Percentiles rank a stretch among this genome's conserved stretches.
Conservation (phyloP, 2,113 vertebrate genomes). For the Lophura nycthemera region DNA sequence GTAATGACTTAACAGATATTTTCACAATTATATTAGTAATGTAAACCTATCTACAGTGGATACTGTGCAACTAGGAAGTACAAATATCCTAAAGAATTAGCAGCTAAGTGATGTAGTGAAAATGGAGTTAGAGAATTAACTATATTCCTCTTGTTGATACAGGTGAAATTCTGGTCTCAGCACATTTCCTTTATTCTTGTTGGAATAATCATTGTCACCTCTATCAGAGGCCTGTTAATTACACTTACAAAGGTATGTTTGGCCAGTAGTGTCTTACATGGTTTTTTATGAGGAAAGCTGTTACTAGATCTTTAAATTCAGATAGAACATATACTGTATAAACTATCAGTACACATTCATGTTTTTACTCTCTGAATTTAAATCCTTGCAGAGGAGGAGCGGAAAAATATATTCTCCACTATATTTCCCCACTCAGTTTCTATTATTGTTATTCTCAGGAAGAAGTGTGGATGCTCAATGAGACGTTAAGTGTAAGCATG, state of each 20-base stretch:
- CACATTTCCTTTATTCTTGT: constrained; percentile 99
- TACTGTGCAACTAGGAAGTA: background rate
- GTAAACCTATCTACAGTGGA: background rate
- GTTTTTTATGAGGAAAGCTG: background rate
- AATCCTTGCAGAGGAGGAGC: background rate
- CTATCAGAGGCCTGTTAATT: constrained; percentile 95
- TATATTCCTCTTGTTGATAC: constrained; percentile 23
- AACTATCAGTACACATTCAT: background rate
- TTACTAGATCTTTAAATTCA: background rate
- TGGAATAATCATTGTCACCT: constrained; percentile 98
- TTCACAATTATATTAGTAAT: too few relatives aligned
- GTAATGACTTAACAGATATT: background rate
- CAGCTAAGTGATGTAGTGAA: background rate
- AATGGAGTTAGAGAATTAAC: background rate
- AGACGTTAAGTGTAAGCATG: background rate
- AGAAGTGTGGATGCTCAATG: background rate
- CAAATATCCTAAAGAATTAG: background rate
- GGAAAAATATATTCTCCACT: background rate
- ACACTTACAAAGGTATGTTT: constrained; percentile 94
- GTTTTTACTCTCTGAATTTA: background rate
- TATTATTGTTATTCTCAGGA: background rate
- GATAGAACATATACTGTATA: background rate
- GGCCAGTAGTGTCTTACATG: background rate
- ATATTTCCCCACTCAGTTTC: background rate
- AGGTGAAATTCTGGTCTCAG: constrained; percentile 99